These are phyloP conservation scores for Leptonema lineaticorne DNA, from an alignment of 1,140 invertebrate species.

Conservation along the genomic window DNA sequence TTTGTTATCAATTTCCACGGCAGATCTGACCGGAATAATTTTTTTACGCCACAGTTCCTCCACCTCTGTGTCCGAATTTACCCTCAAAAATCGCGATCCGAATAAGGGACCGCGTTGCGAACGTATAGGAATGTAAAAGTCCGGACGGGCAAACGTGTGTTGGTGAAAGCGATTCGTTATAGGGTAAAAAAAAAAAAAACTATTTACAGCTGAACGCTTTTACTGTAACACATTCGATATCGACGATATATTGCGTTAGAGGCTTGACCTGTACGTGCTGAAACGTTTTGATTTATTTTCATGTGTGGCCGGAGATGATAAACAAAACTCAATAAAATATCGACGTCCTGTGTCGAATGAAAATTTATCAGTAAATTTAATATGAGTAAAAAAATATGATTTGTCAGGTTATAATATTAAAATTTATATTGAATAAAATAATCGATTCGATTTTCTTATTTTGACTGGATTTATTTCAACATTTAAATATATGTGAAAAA, in stretches of 20 bases:
- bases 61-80: too few relatives aligned
- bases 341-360: too few relatives aligned
- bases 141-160: background rate
- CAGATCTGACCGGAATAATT: slow-evolving; percentile 37
- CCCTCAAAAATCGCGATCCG: too few relatives aligned
- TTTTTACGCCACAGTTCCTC: slow-evolving; percentile 30
- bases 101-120: too few relatives aligned
- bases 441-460: too few relatives aligned
- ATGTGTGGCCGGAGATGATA: background rate
- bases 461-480: too few relatives aligned
- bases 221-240: slow-evolving; percentile 17
- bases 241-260: background rate
- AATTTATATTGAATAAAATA: too few relatives aligned
- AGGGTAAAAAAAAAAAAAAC: background rate
- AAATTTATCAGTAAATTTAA: too few relatives aligned
- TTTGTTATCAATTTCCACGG: slow-evolving; percentile 37
- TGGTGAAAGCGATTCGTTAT: background rate
- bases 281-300: slow-evolving; percentile 1
- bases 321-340: background rate
- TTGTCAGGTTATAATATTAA: too few relatives aligned
- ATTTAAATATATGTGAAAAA: too few relatives aligned
- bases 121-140: background rate
- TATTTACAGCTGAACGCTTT: slow-evolving; percentile 40
- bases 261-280: slow-evolving; percentile 1
- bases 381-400: too few relatives aligned